These are phyloP conservation scores for Keiferia lycopersicella DNA, from an alignment of 2,888 invertebrate species.

Conservation along the genomic window DNA sequence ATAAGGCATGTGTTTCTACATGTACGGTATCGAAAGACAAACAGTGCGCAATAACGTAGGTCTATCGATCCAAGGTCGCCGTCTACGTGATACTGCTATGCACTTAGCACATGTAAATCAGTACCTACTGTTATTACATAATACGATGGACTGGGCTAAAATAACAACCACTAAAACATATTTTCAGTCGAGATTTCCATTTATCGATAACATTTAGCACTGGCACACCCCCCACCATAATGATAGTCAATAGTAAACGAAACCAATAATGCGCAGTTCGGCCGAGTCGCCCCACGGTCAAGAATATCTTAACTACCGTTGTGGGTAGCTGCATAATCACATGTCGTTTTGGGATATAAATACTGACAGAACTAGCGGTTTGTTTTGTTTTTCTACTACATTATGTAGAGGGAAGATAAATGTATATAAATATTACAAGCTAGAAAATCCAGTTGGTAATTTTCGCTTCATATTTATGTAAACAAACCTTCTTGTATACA, in stretches of 20 bases:
- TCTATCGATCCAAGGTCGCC: no score
- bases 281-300: constrained; percentile 64
- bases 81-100: no score
- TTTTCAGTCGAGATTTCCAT: no score
- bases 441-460: not conserved
- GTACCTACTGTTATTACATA: no score
- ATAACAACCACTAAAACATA: no score
- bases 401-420: not conserved
- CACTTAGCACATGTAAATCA: no score
- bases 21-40: no score
- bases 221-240: constrained; percentile 27
- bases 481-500: no score
- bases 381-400: constrained; percentile 32
- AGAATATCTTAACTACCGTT: constrained; percentile 67
- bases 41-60: no score
- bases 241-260: constrained; percentile 50
- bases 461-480: no score
- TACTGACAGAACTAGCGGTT: constrained; percentile 31
- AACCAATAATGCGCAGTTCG: constrained; percentile 61
- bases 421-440: not conserved
- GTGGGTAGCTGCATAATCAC: constrained; percentile 65
- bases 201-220: not conserved
- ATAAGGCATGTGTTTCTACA: no score
- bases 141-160: no score
- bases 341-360: constrained; percentile 39